A percentile compares a stretch with the other conserved stretches of the same genome.
These are phyloP conservation scores for Myiagra hebetior DNA, from an alignment of 2,113 vertebrate genomes.

Conservation along the genomic window DNA sequence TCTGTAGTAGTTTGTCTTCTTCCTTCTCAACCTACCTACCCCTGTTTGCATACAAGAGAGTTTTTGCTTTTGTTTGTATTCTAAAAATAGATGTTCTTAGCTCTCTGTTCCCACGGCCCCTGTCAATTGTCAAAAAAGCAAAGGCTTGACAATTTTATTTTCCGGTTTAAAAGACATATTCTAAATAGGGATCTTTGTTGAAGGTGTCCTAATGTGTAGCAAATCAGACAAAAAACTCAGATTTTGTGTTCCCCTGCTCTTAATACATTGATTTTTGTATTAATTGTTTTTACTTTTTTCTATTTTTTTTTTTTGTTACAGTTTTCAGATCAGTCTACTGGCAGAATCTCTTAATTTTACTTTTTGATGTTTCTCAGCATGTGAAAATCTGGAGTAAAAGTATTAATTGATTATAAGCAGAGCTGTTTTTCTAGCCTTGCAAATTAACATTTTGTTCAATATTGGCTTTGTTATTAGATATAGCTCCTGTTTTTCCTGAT, in stretches of 20 bases:
- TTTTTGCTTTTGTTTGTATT: neutral
- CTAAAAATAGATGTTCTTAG: neutral
- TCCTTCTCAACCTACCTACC: neutral
- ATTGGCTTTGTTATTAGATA: neutral
- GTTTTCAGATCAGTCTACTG: neutral
- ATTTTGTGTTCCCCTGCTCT: neutral
- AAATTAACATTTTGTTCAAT: neutral
- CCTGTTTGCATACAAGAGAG: neutral
- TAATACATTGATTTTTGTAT: neutral
- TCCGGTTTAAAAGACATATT: neutral
- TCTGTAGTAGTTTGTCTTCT: neutral
- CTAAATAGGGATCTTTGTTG: neutral
- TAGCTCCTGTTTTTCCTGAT: neutral
- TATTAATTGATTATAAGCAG: neutral
- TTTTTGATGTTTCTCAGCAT: neutral
- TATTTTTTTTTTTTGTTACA: neutral
- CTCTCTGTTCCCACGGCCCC: neutral
- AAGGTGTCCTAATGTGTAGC: neutral
- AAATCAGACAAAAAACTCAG: neutral
- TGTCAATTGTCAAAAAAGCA: neutral
- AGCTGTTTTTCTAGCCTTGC: neutral
- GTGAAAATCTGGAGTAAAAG: neutral
- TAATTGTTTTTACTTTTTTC: neutral
- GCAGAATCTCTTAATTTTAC: neutral
- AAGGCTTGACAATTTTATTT: neutral